These are phyloP conservation scores for Bombus difficillimus DNA, from an alignment of 1,140 invertebrate genomes.

Conservation along the genomic window DNA sequence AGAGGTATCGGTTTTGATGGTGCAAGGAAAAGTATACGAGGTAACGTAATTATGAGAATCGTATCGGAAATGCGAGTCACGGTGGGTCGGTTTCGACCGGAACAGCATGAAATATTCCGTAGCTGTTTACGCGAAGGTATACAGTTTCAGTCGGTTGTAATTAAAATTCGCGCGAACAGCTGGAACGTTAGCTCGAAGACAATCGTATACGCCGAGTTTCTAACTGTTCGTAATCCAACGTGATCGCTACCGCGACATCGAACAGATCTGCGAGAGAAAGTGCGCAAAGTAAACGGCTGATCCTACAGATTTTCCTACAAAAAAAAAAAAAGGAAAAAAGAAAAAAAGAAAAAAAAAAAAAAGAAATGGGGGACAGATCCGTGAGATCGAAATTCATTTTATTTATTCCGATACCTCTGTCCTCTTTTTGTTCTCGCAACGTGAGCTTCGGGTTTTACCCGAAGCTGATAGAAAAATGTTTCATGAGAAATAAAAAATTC, in stretches of 20 bases:
- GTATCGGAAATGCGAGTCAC: slow-evolving; percentile 5
- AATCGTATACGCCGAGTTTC: neutral
- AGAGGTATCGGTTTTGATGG: neutral
- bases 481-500: neutral
- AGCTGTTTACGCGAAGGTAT: neutral
- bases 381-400: neutral
- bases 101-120: slow-evolving; percentile 4
- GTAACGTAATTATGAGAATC: slow-evolving; percentile 21
- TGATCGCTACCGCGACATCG: neutral
- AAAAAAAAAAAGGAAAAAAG: no score
- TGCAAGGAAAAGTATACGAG: neutral
- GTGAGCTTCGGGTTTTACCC: no score
- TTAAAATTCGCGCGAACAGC: slow-evolving; percentile 30
- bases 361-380: no score
- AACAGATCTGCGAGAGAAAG: neutral
- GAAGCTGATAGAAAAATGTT: neutral
- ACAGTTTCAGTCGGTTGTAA: neutral
- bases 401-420: neutral
- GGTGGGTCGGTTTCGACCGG: neutral
- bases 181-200: neutral
- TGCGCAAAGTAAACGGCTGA: neutral
- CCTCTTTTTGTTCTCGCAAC: no score
- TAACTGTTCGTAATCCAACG: neutral
- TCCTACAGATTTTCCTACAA: neutral
- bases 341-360: no score